Base-by-base conservation (phyloP, 30 jellyfish, hydroid and myxozoan species). In the Nemopilema nomurai region DNA sequence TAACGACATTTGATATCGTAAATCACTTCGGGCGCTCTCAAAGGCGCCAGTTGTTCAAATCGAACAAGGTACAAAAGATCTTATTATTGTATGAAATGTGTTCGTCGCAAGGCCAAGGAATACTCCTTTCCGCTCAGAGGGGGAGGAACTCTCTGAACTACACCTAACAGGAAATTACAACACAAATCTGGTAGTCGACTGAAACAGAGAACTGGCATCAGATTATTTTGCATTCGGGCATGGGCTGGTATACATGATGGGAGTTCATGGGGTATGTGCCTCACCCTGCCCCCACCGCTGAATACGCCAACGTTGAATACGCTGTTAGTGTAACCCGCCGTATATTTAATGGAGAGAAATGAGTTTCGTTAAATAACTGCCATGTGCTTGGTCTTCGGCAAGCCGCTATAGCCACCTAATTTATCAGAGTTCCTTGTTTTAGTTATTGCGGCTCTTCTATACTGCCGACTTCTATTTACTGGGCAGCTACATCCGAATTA, bases 1-100 rank as follows among this genome's bases (percentile, higher is more conserved):
- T 41, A 41, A 41, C 13, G 57, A 41, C 57, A 41, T 41, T 41
- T 41, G 57, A 41, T 73, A 31, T 9, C 4, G 19, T 73, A 73
- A 73, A 30, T 73, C 83, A 18, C 50, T 77, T 77, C 87, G 87
- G 87, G 64, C 57, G 87, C 32, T 62, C 77, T 57, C 69, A 27
- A 1, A 62, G 87, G 78, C 87, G 78, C 87, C 79, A 77, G 19
- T 62, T 77, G 76, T 62, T 77, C 25, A 30, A 49, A 29, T 73
- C 25, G 28, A 73, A 30, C 69, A 73, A 73, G 70, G 49, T 73
- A 33, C 69, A 73, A 41, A n/a, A 0, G 21, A 32, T 73, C 83
- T 73, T 69, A 30, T 30, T 73, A 41, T 41, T 41, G 57, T 13
- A 41, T 41, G 57, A 13, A 3, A 3, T 13, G 9, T 41, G 9